Percentiles rank a stretch among this genome's conserved stretches.
Evolutionary conservation across 2,113 vertebrate genomes (phyloP).

Genomic region (Regulus satrapa): DNA sequence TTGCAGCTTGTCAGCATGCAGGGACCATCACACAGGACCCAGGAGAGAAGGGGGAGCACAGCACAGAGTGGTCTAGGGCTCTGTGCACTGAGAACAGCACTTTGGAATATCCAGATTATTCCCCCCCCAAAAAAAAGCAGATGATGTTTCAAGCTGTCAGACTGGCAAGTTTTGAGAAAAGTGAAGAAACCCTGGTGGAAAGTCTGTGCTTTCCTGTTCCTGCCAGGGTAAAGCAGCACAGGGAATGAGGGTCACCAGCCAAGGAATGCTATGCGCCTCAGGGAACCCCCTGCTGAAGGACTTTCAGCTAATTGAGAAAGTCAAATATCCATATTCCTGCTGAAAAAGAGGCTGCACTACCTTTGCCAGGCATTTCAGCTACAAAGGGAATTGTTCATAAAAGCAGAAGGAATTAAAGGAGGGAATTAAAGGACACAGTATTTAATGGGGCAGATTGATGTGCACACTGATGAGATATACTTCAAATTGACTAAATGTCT

Average conservation of each 20-base stretch:
- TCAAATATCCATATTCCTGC: conserved; percentile 1
- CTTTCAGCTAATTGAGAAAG: conserved; percentile 21
- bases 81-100: not conserved
- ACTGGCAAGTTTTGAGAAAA: not conserved
- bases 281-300: conserved; percentile 36
- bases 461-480: conserved; percentile 4
- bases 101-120: not conserved
- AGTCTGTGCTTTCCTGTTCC: not conserved
- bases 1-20: rapidly evolving
- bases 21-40: not conserved
- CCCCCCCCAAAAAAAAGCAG: not conserved
- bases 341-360: not conserved
- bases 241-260: not conserved
- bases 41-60: not conserved
- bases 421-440: not conserved
- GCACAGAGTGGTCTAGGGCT: not conserved
- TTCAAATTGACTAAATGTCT: conserved; percentile 33
- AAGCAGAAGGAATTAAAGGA: conserved; percentile 36
- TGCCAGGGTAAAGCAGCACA: not conserved
- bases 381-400: conserved; percentile 38
- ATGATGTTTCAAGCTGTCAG: not conserved
- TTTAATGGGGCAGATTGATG: conserved; percentile 46
- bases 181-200: not conserved
- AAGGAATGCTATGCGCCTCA: not conserved
- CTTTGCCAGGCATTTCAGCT: not conserved